Conservation (phyloP, 1,140 invertebrate species). For the Drosophila lacteicornis region DNA sequence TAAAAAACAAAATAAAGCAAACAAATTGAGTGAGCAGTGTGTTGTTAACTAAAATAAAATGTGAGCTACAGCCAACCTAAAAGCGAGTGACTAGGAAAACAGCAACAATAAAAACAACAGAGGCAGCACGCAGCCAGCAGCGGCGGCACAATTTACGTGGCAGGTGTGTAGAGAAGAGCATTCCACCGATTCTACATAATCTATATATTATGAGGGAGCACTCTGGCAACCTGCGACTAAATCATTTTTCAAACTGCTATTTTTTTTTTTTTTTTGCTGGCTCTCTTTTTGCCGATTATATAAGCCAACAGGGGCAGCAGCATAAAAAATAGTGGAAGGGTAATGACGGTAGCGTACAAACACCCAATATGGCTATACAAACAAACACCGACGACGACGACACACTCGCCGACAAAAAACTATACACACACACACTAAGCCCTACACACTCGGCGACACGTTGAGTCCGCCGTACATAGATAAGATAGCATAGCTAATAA, state of each 20-base stretch:
- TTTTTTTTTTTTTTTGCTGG: no score
- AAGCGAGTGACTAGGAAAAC: conserved; percentile 40
- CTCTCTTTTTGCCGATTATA: conserved; percentile 11
- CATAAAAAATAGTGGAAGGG: conserved; percentile 52
- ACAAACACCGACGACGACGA: conserved; percentile 38
- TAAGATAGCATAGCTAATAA: conserved; percentile 83
- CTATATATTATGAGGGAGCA: conserved; percentile 43
- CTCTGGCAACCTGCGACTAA: conserved; percentile 18
- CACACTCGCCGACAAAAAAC: conserved; percentile 15
- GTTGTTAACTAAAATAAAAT: conserved; percentile 25
- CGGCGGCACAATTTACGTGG: conserved; percentile 69
- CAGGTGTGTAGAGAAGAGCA: conserved; percentile 73
- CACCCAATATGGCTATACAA: conserved; percentile 60
- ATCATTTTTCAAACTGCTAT: conserved; percentile 25
- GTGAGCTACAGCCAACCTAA: conserved; percentile 28
- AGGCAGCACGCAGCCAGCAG: neutral
- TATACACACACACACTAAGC: conserved; percentile 12
- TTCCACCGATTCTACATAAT: conserved; percentile 67
- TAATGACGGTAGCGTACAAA: conserved; percentile 56
- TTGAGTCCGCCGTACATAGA: conserved; percentile 58
- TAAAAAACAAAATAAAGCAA: conserved; percentile 12
- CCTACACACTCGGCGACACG: conserved; percentile 31
- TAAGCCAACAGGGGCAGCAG: conserved; percentile 50
- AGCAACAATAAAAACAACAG: conserved; percentile 5
- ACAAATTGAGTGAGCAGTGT: conserved; percentile 9